Base-by-base conservation (phyloP, 2,888 invertebrate genomes). In the Himalopsyche japonica region DNA sequence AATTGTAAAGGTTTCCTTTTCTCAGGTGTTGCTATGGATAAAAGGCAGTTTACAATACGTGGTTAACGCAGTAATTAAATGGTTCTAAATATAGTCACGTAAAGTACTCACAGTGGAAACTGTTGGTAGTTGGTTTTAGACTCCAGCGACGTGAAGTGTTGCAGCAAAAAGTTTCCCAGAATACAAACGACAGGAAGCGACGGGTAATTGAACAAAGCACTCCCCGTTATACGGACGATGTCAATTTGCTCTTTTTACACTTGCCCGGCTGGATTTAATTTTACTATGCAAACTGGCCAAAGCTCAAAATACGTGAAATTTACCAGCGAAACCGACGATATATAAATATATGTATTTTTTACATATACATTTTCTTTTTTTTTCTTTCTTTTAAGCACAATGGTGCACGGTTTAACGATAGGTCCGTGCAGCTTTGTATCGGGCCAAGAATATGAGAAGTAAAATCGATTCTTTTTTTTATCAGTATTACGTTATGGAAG, bases 121-220 rank as follows among this genome's bases (percentile, higher is more conserved):
- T 24, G 70, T 30, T 70, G 70, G 27, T 30, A 70, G 20, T 70
- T 70, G 70, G 27, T 27, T 27, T 27, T 15, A 27, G 24, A 12
- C 57, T 57, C 27, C 70, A 27, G 24, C 27, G 3, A 27, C 70
- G 15, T 27, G 27, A 70, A 70, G 70, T 70, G 27, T 27, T 70
- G 70, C 24, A 27, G 20, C 20, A 70, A 70, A 27, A 20, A 70
- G 27, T 70, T 70, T 70, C 30, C 12, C 15, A 27, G 10, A 20
- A 57, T 24, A 20, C 20, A 57, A 57, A 57, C 15, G 27, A 27
- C 27, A 70, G 64, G 57, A 80, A n/a, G 70, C 49, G 34, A 70
- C 57, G 80, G 80, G 32, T 80, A 80, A 80, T 80, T 80, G 80
- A 57, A 80, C 80, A 80, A 80, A 80, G 80, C 80, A 32, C 37